These are phyloP conservation scores for Helicolenus hilgendorfi DNA, from an alignment of 2,797 vertebrate species.

Conservation along the genomic window DNA sequence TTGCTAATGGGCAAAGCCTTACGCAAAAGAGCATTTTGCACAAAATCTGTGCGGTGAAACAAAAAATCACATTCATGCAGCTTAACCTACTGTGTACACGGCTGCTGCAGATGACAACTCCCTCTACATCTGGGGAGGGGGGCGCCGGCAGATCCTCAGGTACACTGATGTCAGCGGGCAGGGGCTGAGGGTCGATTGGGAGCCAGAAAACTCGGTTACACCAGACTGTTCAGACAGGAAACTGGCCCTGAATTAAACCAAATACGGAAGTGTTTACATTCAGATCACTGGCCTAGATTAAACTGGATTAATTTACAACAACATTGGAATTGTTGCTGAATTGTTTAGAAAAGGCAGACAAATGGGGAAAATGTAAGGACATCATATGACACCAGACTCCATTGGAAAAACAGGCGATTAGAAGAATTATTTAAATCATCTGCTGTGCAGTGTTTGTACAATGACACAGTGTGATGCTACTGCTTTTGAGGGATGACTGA, in stretches of 20 bases:
- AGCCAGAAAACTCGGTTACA: constrained; percentile 39
- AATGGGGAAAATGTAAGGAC: background rate
- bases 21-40: background rate
- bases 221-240: constrained; percentile 44
- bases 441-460: background rate
- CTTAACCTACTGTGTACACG: constrained; percentile 80
- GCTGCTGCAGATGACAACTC: constrained; percentile 81
- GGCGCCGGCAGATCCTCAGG: constrained; percentile 64
- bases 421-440: background rate
- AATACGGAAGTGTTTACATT: background rate
- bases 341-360: background rate
- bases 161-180: constrained; percentile 63
- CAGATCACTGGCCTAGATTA: background rate
- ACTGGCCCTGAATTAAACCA: constrained; percentile 13
- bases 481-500: background rate
- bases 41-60: background rate
- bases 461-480: background rate
- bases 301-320: background rate
- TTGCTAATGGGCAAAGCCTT: background rate
- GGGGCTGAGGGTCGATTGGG: constrained; percentile 27
- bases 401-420: background rate
- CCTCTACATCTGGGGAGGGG: constrained; percentile 87
- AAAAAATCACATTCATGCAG: background rate
- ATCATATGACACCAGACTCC: background rate
- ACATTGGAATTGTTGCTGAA: background rate